Conservation (phyloP, 2,888 invertebrate species). For the Nephrotoma guestfalica region DNA sequence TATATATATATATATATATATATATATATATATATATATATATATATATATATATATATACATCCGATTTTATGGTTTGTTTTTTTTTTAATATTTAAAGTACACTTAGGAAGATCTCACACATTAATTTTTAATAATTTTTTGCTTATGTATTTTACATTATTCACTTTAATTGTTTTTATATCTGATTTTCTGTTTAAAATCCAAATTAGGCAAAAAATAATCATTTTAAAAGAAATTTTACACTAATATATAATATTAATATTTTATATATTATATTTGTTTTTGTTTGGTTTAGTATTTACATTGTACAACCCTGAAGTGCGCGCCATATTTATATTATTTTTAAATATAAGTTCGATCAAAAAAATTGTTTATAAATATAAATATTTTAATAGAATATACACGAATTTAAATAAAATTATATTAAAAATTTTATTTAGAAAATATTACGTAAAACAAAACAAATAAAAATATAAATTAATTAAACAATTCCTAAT, state of each 20-base stretch:
- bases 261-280: background rate
- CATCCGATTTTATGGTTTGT: background rate
- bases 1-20: constrained; percentile 17
- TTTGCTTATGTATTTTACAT: background rate
- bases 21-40: constrained; percentile 17
- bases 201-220: background rate
- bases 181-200: background rate
- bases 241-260: background rate
- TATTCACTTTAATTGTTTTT: background rate
- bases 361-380: background rate
- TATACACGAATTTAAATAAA: background rate
- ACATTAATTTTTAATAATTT: constrained; percentile 2
- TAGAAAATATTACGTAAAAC: background rate
- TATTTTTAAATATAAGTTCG: background rate
- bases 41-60: constrained; percentile 8
- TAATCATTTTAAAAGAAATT: background rate
- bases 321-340: background rate
- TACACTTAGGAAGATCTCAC: constrained; percentile 6
- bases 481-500: background rate
- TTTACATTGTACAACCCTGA: constrained; percentile 3
- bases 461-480: background rate
- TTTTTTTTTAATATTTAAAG: constrained; percentile 2
- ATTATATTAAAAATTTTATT: background rate
- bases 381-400: background rate
- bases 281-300: background rate